Conservation (phyloP, 2,888 invertebrate species). For the Zootermopsis nevadensis region DNA sequence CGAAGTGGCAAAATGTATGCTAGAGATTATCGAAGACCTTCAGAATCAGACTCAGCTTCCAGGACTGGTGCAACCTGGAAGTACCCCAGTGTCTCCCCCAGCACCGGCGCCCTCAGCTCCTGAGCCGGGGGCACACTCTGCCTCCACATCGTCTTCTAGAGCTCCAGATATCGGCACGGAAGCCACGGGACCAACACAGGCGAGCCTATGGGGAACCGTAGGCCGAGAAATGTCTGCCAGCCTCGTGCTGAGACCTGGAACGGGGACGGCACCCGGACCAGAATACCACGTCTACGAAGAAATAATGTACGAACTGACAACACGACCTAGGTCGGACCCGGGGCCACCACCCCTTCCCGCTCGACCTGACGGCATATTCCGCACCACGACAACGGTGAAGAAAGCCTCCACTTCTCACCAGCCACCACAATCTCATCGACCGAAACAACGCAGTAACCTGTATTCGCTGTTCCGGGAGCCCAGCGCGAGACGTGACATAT, state of each 20-base stretch:
- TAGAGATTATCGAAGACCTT: constrained; percentile 59
- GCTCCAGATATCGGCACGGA: neutral
- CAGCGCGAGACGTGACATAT: constrained; percentile 56
- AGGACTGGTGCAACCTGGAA: constrained; percentile 7
- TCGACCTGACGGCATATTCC: constrained; percentile 53
- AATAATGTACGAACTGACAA: constrained; percentile 57
- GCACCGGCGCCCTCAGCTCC: constrained; percentile 50
- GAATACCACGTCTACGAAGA: constrained; percentile 60
- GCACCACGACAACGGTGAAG: constrained; percentile 25
- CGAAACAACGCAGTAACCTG: constrained; percentile 58
- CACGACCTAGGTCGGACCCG: constrained; percentile 48
- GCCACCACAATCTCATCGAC: constrained; percentile 48
- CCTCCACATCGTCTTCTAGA: neutral
- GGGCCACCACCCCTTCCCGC: constrained; percentile 56
- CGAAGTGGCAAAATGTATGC: constrained; percentile 59
- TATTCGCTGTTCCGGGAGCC: constrained; percentile 58
- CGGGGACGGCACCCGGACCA: constrained; percentile 17
- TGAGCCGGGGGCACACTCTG: constrained; percentile 36
- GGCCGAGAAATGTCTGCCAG: constrained; percentile 6
- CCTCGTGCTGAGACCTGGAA: neutral
- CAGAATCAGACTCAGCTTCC: constrained; percentile 55
- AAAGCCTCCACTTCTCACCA: constrained; percentile 13
- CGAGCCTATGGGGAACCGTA: constrained; percentile 3
- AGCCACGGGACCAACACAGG: constrained; percentile 32
- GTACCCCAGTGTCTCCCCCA: constrained; percentile 45